phyloP scores from a whole-genome alignment of 53 echinoderm and acorn worm species.

The Luidia sarsii region DNA sequence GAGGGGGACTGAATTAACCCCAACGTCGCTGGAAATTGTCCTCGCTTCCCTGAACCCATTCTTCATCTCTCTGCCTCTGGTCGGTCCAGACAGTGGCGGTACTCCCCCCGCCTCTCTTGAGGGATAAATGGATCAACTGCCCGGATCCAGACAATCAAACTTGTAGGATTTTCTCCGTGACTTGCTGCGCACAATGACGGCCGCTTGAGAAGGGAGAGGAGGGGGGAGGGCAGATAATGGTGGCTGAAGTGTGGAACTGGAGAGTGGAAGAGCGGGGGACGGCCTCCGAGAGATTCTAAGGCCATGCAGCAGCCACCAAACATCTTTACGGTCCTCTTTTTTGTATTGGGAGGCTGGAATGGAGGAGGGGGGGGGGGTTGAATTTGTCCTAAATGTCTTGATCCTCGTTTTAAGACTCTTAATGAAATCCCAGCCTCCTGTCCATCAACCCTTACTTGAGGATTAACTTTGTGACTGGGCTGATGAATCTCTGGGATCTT shows the following conservation, averaged over 20 bases:
- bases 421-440: too few relatives aligned
- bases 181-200: conserved; percentile 6
- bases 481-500: too few relatives aligned
- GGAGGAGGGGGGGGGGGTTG: too few relatives aligned
- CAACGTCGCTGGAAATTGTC: conserved; percentile 11
- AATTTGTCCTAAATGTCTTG: too few relatives aligned
- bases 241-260: not conserved
- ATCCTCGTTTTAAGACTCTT: too few relatives aligned
- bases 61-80: not conserved
- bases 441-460: too few relatives aligned
- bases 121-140: too few relatives aligned
- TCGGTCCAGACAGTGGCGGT: not conserved
- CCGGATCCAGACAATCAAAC: conserved; percentile 6
- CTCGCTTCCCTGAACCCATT: conserved; percentile 3
- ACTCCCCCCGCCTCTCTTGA: too few relatives aligned
- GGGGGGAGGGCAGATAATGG: not conserved
- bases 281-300: too few relatives aligned
- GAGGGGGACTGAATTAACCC: not conserved
- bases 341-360: too few relatives aligned
- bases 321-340: too few relatives aligned
- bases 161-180: conserved; percentile 26
- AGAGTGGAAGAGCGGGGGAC: not conserved
- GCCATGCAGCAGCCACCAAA: too few relatives aligned
- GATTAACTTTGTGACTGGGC: conserved; percentile 11
- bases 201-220: not conserved